These are phyloP conservation scores for Andinoacara biseriatus DNA, from an alignment of 2,113 vertebrate genomes.

Conservation along the genomic window DNA sequence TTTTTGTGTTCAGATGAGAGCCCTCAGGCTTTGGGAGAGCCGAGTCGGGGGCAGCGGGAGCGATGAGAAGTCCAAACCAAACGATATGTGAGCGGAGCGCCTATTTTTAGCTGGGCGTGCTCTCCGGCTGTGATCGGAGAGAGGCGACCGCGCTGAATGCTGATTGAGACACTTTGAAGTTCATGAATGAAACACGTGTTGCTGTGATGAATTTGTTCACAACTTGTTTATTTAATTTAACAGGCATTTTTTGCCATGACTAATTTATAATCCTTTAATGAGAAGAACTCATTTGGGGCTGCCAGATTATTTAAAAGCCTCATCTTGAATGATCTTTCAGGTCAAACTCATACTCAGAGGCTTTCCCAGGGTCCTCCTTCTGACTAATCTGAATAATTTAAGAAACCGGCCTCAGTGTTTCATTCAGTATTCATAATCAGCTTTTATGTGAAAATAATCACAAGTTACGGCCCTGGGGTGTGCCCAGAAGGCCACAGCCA, in stretches of 20 bases:
- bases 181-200: not conserved
- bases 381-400: too few species aligned
- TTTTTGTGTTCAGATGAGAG: not conserved
- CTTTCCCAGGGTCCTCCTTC: not conserved
- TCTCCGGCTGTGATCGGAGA: not conserved
- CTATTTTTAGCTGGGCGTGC: slow-evolving; percentile 42
- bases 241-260: not conserved
- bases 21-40: not conserved
- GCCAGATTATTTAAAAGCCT: not conserved
- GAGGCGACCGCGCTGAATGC: not conserved
- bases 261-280: not conserved
- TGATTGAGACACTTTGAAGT: not conserved
- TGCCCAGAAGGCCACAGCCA: not conserved
- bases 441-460: not conserved
- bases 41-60: not conserved
- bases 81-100: slow-evolving; percentile 4
- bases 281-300: not conserved
- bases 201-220: not conserved
- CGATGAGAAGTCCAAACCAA: slow-evolving; percentile 35
- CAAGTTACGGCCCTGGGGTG: not conserved
- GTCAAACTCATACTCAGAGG: not conserved
- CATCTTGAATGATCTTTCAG: not conserved
- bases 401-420: too few species aligned
- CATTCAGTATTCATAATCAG: not conserved
- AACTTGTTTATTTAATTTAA: not conserved